Percentiles rank a stretch among this genome's conserved stretches.
Conservation (phyloP, 1,140 invertebrate genomes). For the Monochamus saltuarius region DNA sequence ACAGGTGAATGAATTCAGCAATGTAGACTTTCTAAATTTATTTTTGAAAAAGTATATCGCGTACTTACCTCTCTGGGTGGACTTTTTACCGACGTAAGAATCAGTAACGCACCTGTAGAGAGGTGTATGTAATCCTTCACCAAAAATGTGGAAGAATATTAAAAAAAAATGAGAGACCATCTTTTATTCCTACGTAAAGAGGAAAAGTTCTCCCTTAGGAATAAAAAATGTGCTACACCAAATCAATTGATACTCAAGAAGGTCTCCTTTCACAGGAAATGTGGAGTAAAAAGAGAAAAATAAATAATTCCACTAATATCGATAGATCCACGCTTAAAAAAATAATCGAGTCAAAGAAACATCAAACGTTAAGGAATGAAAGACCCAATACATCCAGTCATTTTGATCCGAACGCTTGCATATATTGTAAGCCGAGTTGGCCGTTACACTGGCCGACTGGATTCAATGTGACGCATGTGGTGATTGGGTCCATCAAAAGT, state of each 20-base stretch:
- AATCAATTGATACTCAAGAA: background rate
- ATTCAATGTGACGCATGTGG: background rate
- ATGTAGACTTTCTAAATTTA: background rate
- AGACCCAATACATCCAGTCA: too few relatives aligned
- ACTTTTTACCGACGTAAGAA: background rate
- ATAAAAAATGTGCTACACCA: background rate
- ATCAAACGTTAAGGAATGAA: background rate
- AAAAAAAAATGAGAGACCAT: background rate
- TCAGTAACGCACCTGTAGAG: slow-evolving; percentile 15
- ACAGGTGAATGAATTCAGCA: slow-evolving; percentile 2
- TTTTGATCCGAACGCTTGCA: background rate
- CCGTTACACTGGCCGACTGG: background rate
- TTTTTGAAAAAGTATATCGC: slow-evolving; percentile 14
- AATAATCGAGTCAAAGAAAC: background rate
- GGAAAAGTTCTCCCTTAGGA: background rate
- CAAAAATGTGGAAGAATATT: slow-evolving; percentile 13
- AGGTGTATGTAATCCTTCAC: slow-evolving; percentile 5
- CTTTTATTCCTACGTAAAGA: slow-evolving; percentile 11
- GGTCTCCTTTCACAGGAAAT: background rate
- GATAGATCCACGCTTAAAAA: background rate
- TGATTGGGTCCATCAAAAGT: background rate
- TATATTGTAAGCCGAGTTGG: background rate
- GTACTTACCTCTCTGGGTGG: slow-evolving; percentile 14
- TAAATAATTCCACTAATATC: background rate
- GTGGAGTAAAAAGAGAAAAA: background rate